Evolutionary conservation across 1,140 invertebrate genomes (phyloP).

Genomic region (Macrosteles quadrilineatus): DNA sequence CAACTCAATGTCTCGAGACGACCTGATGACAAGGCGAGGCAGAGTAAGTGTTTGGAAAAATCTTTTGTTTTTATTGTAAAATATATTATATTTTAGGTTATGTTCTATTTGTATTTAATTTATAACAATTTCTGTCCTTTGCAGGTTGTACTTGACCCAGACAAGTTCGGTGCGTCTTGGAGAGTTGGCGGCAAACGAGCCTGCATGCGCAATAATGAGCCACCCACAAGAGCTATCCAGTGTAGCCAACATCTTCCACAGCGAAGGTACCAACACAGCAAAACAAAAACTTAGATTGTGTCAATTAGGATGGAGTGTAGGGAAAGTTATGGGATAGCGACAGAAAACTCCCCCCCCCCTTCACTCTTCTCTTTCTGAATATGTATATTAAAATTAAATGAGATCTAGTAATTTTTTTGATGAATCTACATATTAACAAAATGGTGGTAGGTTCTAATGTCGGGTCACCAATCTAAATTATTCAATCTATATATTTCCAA

Average conservation of each 20-base stretch:
- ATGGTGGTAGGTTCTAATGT: too few species aligned
- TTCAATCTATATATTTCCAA: too few species aligned
- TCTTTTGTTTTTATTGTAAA: not conserved
- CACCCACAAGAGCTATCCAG: constrained; percentile 46
- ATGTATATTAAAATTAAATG: too few species aligned
- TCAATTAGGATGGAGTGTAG: too few species aligned
- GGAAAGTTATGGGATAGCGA: too few species aligned
- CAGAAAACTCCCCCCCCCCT: too few species aligned
- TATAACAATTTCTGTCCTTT: constrained; percentile 15
- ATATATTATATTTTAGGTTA: not conserved
- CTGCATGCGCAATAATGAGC: constrained; percentile 56
- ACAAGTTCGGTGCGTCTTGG: constrained; percentile 83
- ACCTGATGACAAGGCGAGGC: constrained; percentile 70
- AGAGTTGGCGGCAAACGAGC: constrained; percentile 74
- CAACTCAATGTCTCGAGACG: constrained; percentile 75
- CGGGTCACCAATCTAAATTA: too few species aligned
- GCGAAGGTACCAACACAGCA: constrained; percentile 27
- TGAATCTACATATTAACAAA: too few species aligned
- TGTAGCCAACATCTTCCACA: constrained; percentile 42
- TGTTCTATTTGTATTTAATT: too few species aligned
- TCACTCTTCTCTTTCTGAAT: too few species aligned
- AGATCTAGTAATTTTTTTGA: too few species aligned
- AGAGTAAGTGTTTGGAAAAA: constrained; percentile 38
- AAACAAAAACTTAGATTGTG: too few species aligned
- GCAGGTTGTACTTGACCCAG: constrained; percentile 55